Percentiles rank a stretch among this genome's conserved stretches.
phyloP scores from a whole-genome alignment of 2,888 invertebrate species.

The Cepaea hortensis region DNA sequence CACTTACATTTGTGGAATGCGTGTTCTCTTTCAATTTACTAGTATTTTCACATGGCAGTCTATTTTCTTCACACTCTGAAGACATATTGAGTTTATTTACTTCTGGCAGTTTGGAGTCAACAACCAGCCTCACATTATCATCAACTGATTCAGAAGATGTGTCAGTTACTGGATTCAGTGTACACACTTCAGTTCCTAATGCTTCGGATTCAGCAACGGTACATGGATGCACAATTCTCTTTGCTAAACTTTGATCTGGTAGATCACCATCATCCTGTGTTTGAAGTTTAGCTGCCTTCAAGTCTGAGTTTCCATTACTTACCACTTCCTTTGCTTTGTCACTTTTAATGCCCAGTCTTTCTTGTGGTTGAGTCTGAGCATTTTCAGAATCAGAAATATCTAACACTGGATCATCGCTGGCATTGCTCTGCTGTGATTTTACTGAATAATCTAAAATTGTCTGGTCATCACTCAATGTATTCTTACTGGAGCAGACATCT shows the following conservation, averaged over 20 bases:
- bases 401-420: not conserved
- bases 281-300: not conserved
- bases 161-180: not conserved
- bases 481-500: not conserved
- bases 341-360: not conserved
- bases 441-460: not conserved
- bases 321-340: not conserved
- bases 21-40: not conserved
- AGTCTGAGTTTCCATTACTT: not conserved
- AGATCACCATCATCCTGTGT: not conserved
- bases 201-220: not conserved
- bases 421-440: not conserved
- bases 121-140: not conserved
- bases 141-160: too few species aligned
- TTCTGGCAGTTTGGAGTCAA: not conserved
- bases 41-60: not conserved
- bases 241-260: not conserved
- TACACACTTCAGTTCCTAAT: not conserved
- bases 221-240: not conserved
- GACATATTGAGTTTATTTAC: not conserved
- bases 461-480: not conserved
- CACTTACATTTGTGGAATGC: conserved; percentile 1
- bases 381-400: too few species aligned
- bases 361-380: not conserved
- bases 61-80: not conserved